Base-by-base conservation (phyloP, 2,797 vertebrate species). In the Poecilia gillii region DNA sequence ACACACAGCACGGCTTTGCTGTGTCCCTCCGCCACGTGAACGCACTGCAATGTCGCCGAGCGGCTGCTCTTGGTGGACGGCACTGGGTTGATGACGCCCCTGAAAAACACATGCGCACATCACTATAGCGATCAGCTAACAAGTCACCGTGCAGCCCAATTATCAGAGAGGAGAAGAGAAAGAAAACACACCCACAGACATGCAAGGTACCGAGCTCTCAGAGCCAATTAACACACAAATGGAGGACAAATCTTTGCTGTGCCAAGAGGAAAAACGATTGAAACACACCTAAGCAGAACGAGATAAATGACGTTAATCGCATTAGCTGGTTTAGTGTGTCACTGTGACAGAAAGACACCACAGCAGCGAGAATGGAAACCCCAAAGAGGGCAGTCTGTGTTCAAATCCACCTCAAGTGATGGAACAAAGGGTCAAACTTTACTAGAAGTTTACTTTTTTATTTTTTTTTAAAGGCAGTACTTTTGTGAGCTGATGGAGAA, bases 1-100 rank as follows among this genome's bases (percentile, higher is more conserved):
- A 99, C 96, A 72, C 98, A 99, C 36, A 99, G 96, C 25, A 99
- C 97, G n/a, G 98, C 98, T 88, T 99, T 99, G 13, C 94, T 97
- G 84, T 99, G 98, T 66, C 98, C 98, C 93, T 99, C 98, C 0
- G 98, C 98, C 90, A 97, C 95, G 55, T 97, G 97, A 75, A 96
- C 91, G 71, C 98, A 99, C 89, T 98, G 97, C 33, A 99, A 86
- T 0, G 95, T 93, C 0, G 96, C 92, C 0, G 94, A 89, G 9
- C 96, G 95, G 62, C 94, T 88, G 88, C 94, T 95, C 93, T 97
- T 99, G 28, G 96, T 96, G 81, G 94, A 81, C 7, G 97, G 96
- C 83, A 97, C 97, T 0, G 97, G 97, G 87, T 97, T 98, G 90
- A 99, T 99, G 86, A 99, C 91, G 23, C 98, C 98, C 95, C 98